These are phyloP conservation scores for Corynorhinus townsendii DNA, from an alignment of 2,113 vertebrate species.

Conservation along the genomic window DNA sequence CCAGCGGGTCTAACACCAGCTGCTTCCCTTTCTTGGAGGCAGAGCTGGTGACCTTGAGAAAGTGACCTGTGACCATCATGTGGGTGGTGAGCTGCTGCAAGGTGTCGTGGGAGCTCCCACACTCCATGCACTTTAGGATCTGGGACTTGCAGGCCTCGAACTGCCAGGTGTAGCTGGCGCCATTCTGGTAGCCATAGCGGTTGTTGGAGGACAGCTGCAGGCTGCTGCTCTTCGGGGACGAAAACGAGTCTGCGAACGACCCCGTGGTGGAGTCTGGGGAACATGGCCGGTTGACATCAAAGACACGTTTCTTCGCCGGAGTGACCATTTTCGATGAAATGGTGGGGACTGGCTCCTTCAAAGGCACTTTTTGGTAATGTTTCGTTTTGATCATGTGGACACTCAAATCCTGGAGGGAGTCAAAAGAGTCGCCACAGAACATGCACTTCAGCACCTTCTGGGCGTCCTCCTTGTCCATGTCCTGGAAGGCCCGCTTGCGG, in stretches of 20 bases:
- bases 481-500: constrained; percentile 93
- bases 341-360: constrained; percentile 98
- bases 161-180: constrained; percentile 98
- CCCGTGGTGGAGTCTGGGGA: constrained; percentile 96
- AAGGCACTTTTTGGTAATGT: constrained; percentile 99
- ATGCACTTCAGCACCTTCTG: constrained; percentile 98
- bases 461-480: constrained; percentile 97
- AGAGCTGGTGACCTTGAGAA: constrained; percentile 97
- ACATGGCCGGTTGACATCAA: constrained; percentile 92
- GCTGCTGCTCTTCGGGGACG: constrained; percentile 83
- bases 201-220: constrained; percentile 88
- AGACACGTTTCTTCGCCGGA: constrained; percentile 94
- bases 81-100: constrained; percentile 97
- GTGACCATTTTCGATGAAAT: constrained; percentile 94
- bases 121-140: constrained; percentile 99
- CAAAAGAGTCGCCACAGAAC: constrained; percentile 98
- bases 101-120: constrained; percentile 96
- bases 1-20: constrained; percentile 92
- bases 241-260: constrained; percentile 85
- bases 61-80: constrained; percentile 99
- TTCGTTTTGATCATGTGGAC: constrained; percentile 99
- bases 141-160: constrained; percentile 99
- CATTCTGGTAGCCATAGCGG: constrained; percentile 97
- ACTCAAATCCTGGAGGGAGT: constrained; percentile 97
- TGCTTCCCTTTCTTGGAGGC: constrained; percentile 99